Percentiles rank a stretch among this genome's conserved stretches.
phyloP scores from a whole-genome alignment of 2,797 vertebrate genomes.

The Anguilla obscura region DNA sequence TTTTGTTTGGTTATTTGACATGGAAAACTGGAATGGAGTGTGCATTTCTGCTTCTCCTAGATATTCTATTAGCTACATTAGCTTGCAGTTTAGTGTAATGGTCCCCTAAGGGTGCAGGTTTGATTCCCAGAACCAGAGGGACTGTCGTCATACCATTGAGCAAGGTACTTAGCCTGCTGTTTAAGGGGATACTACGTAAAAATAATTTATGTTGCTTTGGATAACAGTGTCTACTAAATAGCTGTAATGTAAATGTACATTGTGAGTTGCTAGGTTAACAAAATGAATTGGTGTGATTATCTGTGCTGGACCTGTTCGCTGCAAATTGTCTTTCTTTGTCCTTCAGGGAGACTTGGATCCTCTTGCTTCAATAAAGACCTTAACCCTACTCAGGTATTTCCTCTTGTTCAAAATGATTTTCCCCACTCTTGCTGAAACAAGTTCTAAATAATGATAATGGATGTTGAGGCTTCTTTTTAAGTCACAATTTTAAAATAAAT shows the following conservation, averaged over 20 bases:
- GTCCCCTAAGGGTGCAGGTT: too few relatives aligned
- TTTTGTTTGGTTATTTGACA: too few relatives aligned
- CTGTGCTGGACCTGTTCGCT: background rate
- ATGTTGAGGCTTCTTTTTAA: background rate
- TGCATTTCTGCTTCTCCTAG: too few relatives aligned
- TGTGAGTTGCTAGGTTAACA: background rate
- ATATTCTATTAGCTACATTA: background rate
- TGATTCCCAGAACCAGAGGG: too few relatives aligned
- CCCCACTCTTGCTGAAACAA: too few relatives aligned
- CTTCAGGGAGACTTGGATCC: constrained; percentile 91
- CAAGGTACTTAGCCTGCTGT: background rate
- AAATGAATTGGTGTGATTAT: background rate
- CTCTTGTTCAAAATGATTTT: background rate
- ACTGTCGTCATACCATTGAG: background rate
- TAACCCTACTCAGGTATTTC: constrained; percentile 87
- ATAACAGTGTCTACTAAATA: background rate
- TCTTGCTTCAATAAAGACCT: constrained; percentile 82
- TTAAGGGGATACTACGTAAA: background rate
- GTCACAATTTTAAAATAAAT: background rate
- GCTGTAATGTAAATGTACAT: background rate
- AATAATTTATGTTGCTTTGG: background rate
- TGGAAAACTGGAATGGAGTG: too few relatives aligned
- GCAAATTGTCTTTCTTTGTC: constrained; percentile 16
- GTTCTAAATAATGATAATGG: too few relatives aligned
- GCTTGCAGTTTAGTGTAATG: background rate